Evolutionary conservation across 2,888 invertebrate species (phyloP).

Genomic region (Trissolcus brochymenae): DNA sequence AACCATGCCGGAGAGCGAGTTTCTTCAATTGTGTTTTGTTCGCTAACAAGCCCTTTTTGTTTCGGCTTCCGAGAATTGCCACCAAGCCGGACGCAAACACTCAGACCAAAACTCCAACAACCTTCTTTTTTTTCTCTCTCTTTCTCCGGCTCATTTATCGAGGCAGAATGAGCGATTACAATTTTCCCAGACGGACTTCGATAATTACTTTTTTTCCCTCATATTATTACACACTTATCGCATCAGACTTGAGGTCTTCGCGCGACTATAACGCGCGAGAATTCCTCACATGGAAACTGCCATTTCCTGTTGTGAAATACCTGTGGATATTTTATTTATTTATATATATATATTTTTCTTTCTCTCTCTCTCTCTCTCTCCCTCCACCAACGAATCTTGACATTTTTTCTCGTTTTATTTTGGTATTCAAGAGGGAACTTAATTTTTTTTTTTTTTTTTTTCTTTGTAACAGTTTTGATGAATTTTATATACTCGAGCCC

Average conservation of each 20-base stretch:
- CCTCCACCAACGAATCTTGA: neutral
- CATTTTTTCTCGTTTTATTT: constrained; percentile 1
- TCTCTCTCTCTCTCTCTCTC: too few relatives aligned
- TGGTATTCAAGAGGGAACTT: too few relatives aligned
- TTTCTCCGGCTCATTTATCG: neutral
- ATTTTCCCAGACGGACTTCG: constrained; percentile 10
- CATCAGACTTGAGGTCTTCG: constrained; percentile 22
- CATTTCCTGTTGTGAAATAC: constrained; percentile 45
- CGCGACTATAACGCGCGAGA: constrained; percentile 22
- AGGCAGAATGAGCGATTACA: constrained; percentile 4
- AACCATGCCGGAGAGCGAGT: constrained; percentile 20
- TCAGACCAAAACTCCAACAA: neutral
- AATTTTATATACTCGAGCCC: neutral
- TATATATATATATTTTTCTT: too few relatives aligned
- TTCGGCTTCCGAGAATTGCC: constrained; percentile 36
- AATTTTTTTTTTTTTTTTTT: too few relatives aligned
- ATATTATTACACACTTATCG: constrained; percentile 16
- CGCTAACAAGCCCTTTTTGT: constrained; percentile 46
- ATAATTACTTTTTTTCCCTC: constrained; percentile 21
- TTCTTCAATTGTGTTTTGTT: constrained; percentile 35
- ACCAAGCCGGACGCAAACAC: neutral
- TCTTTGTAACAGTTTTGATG: neutral
- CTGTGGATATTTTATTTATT: constrained; percentile 25
- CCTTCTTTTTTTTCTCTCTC: neutral
- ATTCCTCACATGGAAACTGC: constrained; percentile 40